Base-by-base conservation (phyloP, 2,888 invertebrate species). In the Pandemis cinnamomeana region DNA sequence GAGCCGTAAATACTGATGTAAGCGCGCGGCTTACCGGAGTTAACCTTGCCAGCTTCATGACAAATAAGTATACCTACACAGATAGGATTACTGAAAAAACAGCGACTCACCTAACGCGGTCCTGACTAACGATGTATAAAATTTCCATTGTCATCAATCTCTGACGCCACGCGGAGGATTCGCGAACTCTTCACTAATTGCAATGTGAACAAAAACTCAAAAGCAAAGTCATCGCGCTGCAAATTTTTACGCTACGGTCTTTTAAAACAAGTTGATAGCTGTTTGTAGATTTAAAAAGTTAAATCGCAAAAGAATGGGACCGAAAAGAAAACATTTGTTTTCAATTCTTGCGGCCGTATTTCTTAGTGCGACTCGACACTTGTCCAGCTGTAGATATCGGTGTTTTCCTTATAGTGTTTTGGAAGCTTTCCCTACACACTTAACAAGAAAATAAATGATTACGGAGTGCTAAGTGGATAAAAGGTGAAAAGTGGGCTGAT, bases 111-210 rank as follows among this genome's bases (percentile, higher is more conserved):
- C 90, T 91, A 92, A 91, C 92, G 87, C 91, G 89, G 85, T 88
- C 87, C 87, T 89, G 92, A 86, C 93, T 93, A 93, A 93, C 93
- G 93, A 93, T 92, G 93, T 93, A 93, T 93, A 93, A 93, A 93
- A 93, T 92, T 93, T 93, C 92, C 93, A 93, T 93, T 93, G 93
- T 93, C 93, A 93, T 93, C 93, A 94, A 94, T 94, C 93, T 93
- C 93, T 91, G 93, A 92, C 93, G 91, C 90, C 89, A 86, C 89
- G 90, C 86, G 86, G 91, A 91, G 93, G 89, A 93, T 91, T 92
- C 92, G 87, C 90, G 90, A 92, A 92, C 91, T 92, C 93, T 88
- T 92, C 92, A 91, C 93, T 93, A 93, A 94, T 93, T 92, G 93
- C 92, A 92, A 91, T 92, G 93, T 93, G 91, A 92, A 92, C 91